Percentiles rank a stretch among this genome's conserved stretches.
These are phyloP conservation scores for Dermochelys coriacea DNA, from an alignment of 2,797 vertebrate genomes.

Conservation along the genomic window DNA sequence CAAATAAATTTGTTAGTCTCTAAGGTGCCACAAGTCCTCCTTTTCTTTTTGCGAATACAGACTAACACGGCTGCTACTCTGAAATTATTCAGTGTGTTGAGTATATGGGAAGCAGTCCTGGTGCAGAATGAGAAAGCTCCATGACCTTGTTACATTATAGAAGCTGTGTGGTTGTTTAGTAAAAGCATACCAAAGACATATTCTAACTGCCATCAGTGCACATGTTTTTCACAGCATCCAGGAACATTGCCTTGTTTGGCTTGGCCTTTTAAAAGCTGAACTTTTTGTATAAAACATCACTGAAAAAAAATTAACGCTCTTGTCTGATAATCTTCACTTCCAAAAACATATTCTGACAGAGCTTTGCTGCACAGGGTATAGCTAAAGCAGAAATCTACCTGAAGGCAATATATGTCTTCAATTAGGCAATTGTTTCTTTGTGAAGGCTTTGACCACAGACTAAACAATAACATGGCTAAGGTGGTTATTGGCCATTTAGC, in stretches of 20 bases:
- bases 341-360: neutral
- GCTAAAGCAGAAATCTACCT: neutral
- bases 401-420: neutral
- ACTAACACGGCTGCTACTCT: no score
- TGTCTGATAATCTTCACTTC: neutral
- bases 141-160: accelerated
- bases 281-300: neutral
- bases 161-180: neutral
- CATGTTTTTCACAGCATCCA: accelerated
- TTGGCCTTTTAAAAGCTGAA: neutral
- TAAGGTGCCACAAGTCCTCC: no score
- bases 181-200: neutral
- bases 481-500: neutral
- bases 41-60: no score
- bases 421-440: neutral
- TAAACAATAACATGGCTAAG: constrained; percentile 16
- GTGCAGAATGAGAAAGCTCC: neutral
- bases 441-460: neutral
- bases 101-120: neutral
- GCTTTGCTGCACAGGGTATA: neutral
- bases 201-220: neutral
- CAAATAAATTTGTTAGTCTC: no score
- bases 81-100: neutral
- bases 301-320: neutral
- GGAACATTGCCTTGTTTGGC: neutral